phyloP scores from a whole-genome alignment of 2,113 vertebrate genomes.

The Choloepus hoffmanni region DNA sequence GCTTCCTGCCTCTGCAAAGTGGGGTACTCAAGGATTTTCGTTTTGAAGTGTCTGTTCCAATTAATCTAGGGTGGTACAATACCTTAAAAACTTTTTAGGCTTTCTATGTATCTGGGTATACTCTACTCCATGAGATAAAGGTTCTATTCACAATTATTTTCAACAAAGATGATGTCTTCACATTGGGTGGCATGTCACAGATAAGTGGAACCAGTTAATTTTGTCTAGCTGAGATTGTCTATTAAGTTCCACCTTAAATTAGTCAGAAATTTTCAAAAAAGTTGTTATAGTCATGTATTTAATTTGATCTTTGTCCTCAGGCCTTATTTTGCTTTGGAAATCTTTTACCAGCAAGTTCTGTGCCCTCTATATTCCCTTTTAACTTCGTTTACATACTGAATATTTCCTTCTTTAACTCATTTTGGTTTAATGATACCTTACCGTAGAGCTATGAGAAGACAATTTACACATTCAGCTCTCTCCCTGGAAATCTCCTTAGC shows the following conservation, averaged over 20 bases:
- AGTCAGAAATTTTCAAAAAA: slow-evolving; percentile 14
- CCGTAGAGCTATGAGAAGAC: neutral
- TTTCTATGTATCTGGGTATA: neutral
- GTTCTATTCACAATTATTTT: neutral
- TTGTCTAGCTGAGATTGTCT: neutral
- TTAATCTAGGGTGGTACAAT: neutral
- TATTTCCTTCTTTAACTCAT: neutral
- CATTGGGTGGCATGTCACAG: neutral
- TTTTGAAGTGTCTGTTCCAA: neutral
- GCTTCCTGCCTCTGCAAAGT: neutral
- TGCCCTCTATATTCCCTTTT: neutral
- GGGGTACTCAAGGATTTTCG: neutral
- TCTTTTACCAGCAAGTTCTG: neutral
- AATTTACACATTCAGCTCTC: neutral
- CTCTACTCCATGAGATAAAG: neutral
- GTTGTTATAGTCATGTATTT: neutral
- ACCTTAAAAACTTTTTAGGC: neutral
- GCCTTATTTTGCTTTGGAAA: neutral
- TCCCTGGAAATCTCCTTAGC: neutral
- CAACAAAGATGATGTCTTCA: neutral
- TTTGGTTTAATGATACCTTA: neutral
- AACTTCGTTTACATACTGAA: neutral
- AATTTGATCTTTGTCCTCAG: neutral
- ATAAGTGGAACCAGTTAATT: neutral
- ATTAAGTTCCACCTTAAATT: neutral